Evolutionary conservation across 2,797 vertebrate genomes (phyloP).

Genomic region (Varecia variegata): DNA sequence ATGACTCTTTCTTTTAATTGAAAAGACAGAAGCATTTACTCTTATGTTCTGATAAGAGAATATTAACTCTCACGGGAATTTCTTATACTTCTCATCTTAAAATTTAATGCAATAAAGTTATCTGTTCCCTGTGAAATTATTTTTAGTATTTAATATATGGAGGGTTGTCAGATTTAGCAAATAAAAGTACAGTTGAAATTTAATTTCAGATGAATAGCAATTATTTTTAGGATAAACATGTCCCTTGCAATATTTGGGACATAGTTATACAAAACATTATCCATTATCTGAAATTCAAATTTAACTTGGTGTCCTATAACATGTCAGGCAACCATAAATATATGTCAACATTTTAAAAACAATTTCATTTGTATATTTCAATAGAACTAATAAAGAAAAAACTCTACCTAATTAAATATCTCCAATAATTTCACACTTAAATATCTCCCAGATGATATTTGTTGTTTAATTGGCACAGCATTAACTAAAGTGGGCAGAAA

Average conservation of each 20-base stretch:
- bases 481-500: background rate
- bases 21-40: background rate
- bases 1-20: background rate
- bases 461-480: background rate
- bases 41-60: background rate
- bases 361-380: background rate
- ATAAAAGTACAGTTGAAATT: background rate
- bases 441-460: background rate
- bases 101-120: background rate
- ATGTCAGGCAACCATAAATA: background rate
- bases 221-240: background rate
- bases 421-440: background rate
- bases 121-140: background rate
- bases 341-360: background rate
- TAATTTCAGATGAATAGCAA: background rate
- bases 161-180: background rate
- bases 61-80: background rate
- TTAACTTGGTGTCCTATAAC: background rate
- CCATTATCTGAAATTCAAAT: constrained; percentile 6
- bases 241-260: background rate
- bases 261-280: background rate
- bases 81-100: background rate
- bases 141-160: background rate
- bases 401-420: background rate
- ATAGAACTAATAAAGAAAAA: background rate